Evolutionary conservation across 1,140 invertebrate species (phyloP).

Genomic region (Pseudomyrmex gracilis): DNA sequence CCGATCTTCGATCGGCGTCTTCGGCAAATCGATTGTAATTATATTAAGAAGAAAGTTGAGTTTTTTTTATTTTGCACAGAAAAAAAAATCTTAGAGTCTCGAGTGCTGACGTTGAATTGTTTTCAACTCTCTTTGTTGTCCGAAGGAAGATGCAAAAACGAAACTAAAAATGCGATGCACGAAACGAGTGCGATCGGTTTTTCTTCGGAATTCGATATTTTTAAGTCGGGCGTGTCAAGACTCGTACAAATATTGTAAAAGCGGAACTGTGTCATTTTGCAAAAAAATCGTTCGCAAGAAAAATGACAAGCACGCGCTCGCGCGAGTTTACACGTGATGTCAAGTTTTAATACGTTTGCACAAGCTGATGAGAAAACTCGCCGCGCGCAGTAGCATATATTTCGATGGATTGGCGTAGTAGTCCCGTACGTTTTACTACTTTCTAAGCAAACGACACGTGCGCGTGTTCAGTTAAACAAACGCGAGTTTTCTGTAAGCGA

Average conservation of each 20-base stretch:
- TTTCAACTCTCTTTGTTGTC: no score
- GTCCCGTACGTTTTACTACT: background rate
- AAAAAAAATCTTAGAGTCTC: no score
- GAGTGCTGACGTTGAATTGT: no score
- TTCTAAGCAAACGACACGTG: slow-evolving; percentile 26
- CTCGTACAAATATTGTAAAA: no score
- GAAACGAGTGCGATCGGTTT: no score
- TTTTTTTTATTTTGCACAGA: background rate
- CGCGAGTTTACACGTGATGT: background rate
- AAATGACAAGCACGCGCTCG: slow-evolving; percentile 9
- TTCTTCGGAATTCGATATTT: no score
- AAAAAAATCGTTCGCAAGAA: background rate
- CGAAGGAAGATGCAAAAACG: no score
- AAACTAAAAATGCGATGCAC: no score
- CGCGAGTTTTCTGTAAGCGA: background rate
- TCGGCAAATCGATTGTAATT: background rate
- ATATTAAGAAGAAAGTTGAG: background rate
- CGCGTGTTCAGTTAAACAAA: background rate
- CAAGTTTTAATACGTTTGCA: slow-evolving; percentile 38
- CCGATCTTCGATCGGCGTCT: background rate
- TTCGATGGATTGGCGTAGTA: slow-evolving; percentile 40
- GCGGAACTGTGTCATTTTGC: no score
- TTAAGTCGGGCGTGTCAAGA: no score
- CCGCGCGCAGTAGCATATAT: slow-evolving; percentile 24
- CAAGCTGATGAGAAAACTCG: slow-evolving; percentile 50